phyloP scores from a whole-genome alignment of 2,113 vertebrate species.

The Tragelaphus strepsiceros region DNA sequence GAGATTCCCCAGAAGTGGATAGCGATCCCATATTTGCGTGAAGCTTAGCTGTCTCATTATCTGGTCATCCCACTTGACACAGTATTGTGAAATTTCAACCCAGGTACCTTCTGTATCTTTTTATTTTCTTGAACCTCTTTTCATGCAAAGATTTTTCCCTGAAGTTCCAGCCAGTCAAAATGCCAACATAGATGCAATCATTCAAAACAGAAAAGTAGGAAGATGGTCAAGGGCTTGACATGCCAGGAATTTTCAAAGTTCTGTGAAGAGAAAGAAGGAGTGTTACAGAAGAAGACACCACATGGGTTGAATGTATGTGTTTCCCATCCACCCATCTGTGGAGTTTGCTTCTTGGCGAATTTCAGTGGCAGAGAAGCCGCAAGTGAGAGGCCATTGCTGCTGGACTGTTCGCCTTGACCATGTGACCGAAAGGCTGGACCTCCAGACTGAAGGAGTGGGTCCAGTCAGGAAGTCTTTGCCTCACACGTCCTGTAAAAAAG shows the following conservation, averaged over 20 bases:
- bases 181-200: background rate
- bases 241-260: background rate
- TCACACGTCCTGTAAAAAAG: background rate
- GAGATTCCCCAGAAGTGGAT: background rate
- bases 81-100: background rate
- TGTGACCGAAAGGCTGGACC: rapidly evolving
- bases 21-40: rapidly evolving
- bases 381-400: rapidly evolving
- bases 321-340: background rate
- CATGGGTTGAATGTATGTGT: background rate
- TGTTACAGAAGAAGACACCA: background rate
- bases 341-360: background rate
- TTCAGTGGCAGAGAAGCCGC: rapidly evolving
- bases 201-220: background rate
- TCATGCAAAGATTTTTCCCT: background rate
- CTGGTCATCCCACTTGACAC: background rate
- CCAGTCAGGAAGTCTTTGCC: background rate
- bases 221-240: background rate
- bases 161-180: background rate
- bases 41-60: background rate
- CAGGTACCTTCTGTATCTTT: background rate
- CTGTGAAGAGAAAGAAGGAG: background rate
- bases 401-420: rapidly evolving
- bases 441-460: background rate
- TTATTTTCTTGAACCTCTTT: background rate